These are phyloP conservation scores for Myripristis jacobus DNA, from an alignment of 2,797 vertebrate genomes.

Conservation along the genomic window DNA sequence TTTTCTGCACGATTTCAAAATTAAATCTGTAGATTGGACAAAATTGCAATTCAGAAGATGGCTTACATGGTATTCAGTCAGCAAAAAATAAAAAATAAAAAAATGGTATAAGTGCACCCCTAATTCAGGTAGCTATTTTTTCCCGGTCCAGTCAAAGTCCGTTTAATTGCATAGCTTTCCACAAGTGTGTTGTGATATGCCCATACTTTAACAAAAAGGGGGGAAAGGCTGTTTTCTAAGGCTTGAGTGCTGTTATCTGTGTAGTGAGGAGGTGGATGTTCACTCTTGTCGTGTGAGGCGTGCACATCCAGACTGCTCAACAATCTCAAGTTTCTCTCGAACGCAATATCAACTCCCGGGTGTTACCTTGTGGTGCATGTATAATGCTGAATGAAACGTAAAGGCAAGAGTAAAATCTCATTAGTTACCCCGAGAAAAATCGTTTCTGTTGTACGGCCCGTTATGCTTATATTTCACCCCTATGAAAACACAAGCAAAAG, in stretches of 20 bases:
- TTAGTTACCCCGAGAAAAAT: conserved; percentile 38
- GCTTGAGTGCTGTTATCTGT: conserved; percentile 39
- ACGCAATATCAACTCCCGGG: conserved; percentile 61
- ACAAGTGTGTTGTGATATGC: conserved; percentile 24
- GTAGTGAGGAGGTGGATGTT: conserved; percentile 48
- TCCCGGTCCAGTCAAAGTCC: conserved; percentile 24
- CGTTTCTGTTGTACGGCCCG: conserved; percentile 55
- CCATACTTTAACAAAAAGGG: conserved; percentile 25
- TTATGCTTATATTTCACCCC: conserved; percentile 69
- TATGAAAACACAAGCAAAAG: conserved; percentile 53
- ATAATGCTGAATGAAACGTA: conserved; percentile 56
- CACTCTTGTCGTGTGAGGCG: conserved; percentile 43
- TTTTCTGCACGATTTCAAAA: conserved; percentile 3
- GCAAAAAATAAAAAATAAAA: conserved; percentile 47
- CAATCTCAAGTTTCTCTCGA: conserved; percentile 59
- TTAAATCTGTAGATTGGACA: conserved; percentile 16
- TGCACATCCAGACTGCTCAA: conserved; percentile 56
- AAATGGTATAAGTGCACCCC: conserved; percentile 55
- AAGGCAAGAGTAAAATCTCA: conserved; percentile 42
- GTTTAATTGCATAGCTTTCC: conserved; percentile 48
- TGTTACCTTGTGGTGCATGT: conserved; percentile 72
- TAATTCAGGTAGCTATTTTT: conserved; percentile 54
- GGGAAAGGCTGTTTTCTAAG: conserved; percentile 17
- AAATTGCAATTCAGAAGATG: conserved; percentile 14
- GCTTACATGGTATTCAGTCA: conserved; percentile 16